Conservation (phyloP, 2,888 invertebrate species). For the Hirtodrosophila histrioides region DNA sequence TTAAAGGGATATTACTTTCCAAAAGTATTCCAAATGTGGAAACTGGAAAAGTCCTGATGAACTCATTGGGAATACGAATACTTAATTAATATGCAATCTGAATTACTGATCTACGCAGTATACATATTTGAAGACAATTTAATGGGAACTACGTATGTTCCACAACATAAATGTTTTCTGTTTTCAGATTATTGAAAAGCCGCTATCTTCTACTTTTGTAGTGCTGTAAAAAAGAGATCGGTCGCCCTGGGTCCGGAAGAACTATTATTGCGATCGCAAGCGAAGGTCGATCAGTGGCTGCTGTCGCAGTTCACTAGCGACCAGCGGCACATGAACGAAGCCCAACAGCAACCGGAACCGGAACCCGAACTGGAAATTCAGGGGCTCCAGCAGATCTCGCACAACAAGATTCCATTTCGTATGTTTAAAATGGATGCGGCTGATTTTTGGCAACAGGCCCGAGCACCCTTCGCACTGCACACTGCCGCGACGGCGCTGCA, state of each 20-base stretch:
- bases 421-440: conserved; percentile 82
- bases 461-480: conserved; percentile 83
- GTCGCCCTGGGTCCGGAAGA: conserved; percentile 61
- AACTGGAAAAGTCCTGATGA: too few species aligned
- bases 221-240: conserved; percentile 13
- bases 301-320: conserved; percentile 87
- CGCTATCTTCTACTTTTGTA: conserved; percentile 1
- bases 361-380: conserved; percentile 24
- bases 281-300: conserved; percentile 88
- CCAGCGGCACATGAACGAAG: conserved; percentile 81
- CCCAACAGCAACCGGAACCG: not conserved
- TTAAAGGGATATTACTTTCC: too few species aligned
- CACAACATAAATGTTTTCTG: too few species aligned
- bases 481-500: conserved; percentile 70
- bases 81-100: too few species aligned
- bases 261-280: conserved; percentile 47
- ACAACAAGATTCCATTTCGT: not conserved
- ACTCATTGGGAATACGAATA: too few species aligned
- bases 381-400: conserved; percentile 51
- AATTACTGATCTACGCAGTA: too few species aligned
- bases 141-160: too few species aligned
- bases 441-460: conserved; percentile 83
- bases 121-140: too few species aligned
- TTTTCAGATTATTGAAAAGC: not conserved
- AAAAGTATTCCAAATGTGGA: too few species aligned